These are phyloP conservation scores for Drosophila meridionalis DNA, from an alignment of 2,888 invertebrate genomes.

Conservation along the genomic window DNA sequence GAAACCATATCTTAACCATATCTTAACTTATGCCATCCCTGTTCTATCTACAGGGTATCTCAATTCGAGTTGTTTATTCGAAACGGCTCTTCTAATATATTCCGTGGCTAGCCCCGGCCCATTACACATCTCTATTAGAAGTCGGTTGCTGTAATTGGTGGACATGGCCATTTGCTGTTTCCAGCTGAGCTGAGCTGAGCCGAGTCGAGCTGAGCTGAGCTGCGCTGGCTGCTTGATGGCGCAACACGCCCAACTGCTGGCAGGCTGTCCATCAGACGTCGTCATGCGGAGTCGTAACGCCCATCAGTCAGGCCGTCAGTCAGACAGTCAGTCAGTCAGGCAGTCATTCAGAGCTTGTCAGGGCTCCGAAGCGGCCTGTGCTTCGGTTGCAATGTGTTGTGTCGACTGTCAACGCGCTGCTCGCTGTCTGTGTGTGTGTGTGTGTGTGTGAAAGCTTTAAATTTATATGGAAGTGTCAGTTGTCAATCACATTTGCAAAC, in stretches of 20 bases:
- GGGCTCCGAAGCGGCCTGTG: constrained; percentile 49
- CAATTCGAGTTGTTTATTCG: neutral
- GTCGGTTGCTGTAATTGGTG: constrained; percentile 41
- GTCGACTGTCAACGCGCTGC: constrained; percentile 68
- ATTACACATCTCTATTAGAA: constrained; percentile 23
- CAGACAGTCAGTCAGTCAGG: constrained; percentile 25
- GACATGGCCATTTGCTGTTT: constrained; percentile 30
- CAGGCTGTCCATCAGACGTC: constrained; percentile 50
- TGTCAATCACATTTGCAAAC: constrained; percentile 82
- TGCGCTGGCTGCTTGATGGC: constrained; percentile 40
- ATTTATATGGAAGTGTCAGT: constrained; percentile 81
- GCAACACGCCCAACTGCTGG: constrained; percentile 50
- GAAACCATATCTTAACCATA: too few species aligned
- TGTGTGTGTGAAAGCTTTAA: constrained; percentile 74
- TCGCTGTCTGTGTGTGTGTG: constrained; percentile 26
- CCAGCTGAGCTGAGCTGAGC: constrained; percentile 42
- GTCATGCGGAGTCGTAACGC: constrained; percentile 33
- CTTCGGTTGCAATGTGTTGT: constrained; percentile 47
- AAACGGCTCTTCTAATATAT: constrained; percentile 13
- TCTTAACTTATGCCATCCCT: neutral
- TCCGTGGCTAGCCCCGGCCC: constrained; percentile 22
- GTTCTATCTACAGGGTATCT: neutral
- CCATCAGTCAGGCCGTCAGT: constrained; percentile 44
- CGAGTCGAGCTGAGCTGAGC: constrained; percentile 45
- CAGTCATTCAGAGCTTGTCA: constrained; percentile 55